Percentiles rank a stretch among this genome's conserved stretches.
Evolutionary conservation across 23 tunicate genomes (phyloP).

Genomic region (Trididemnum clinides): DNA sequence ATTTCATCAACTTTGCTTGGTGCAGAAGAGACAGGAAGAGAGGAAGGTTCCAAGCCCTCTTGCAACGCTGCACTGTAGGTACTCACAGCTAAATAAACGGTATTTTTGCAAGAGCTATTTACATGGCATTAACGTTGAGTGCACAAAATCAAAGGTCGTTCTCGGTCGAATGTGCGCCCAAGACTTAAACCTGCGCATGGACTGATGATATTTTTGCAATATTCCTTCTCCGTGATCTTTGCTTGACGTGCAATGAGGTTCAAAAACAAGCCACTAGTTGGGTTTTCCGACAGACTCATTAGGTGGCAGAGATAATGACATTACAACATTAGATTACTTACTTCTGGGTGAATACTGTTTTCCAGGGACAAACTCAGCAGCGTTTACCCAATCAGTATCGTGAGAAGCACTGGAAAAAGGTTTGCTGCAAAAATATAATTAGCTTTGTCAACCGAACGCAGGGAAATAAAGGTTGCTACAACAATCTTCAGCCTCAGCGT

Average conservation of each 20-base stretch:
- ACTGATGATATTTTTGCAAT: too few species aligned
- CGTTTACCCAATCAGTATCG: conserved; percentile 78
- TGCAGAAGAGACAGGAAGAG: not conserved
- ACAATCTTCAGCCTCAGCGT: too few species aligned
- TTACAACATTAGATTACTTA: conserved; percentile 10
- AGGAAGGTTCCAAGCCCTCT: conserved; percentile 19
- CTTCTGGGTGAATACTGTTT: conserved; percentile 77
- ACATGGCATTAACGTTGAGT: not conserved
- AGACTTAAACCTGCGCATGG: too few species aligned
- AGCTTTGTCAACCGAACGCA: too few species aligned
- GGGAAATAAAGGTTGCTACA: too few species aligned
- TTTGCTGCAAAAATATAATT: not conserved
- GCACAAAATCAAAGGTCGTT: not conserved
- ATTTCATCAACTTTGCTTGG: conserved; percentile 40
- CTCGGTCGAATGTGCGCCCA: not conserved
- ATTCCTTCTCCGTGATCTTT: too few species aligned
- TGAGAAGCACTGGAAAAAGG: not conserved
- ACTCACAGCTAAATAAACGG: conserved; percentile 11
- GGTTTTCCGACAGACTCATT: too few species aligned
- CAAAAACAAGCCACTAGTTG: too few species aligned
- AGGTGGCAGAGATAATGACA: too few species aligned
- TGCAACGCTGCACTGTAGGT: conserved; percentile 48
- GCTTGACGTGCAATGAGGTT: too few species aligned
- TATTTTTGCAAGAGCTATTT: too few species aligned
- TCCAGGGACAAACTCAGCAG: conserved; percentile 89